Conservation (phyloP, 2,797 vertebrate species). For the Diglossa cyanea region DNA sequence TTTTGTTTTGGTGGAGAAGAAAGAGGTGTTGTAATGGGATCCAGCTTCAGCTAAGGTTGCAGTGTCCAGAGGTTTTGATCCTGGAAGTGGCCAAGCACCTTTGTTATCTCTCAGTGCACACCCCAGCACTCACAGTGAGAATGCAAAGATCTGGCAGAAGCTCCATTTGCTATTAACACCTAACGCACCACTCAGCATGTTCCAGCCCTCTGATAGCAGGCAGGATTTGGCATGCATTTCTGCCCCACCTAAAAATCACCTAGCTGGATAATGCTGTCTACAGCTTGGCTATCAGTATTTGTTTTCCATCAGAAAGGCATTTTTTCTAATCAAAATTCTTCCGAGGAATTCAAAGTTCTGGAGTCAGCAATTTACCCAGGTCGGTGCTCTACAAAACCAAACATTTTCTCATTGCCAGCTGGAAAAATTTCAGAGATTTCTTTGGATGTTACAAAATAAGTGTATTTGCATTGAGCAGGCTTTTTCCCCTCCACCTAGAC, state of each 20-base stretch:
- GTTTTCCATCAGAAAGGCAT: too few species aligned
- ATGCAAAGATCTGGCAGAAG: background rate
- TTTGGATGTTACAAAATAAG: background rate
- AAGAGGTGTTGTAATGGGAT: background rate
- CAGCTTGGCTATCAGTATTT: too few species aligned
- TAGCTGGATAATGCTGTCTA: too few species aligned
- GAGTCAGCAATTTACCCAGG: background rate
- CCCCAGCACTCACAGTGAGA: background rate
- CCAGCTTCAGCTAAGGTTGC: background rate
- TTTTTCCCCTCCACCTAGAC: background rate
- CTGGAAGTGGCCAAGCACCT: background rate
- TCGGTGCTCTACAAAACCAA: background rate
- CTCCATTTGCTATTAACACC: background rate
- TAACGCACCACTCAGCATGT: background rate
- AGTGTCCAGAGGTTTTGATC: background rate
- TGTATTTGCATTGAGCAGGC: background rate
- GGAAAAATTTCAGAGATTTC: background rate
- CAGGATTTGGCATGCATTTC: background rate
- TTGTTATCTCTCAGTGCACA: background rate
- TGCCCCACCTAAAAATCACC: too few species aligned
- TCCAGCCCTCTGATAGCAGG: background rate
- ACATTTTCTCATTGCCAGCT: background rate
- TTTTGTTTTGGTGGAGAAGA: background rate
- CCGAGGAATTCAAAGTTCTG: background rate
- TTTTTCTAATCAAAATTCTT: too few species aligned